Evolutionary conservation across 2,888 invertebrate genomes (phyloP).

Genomic region (Agriopis aurantiaria): DNA sequence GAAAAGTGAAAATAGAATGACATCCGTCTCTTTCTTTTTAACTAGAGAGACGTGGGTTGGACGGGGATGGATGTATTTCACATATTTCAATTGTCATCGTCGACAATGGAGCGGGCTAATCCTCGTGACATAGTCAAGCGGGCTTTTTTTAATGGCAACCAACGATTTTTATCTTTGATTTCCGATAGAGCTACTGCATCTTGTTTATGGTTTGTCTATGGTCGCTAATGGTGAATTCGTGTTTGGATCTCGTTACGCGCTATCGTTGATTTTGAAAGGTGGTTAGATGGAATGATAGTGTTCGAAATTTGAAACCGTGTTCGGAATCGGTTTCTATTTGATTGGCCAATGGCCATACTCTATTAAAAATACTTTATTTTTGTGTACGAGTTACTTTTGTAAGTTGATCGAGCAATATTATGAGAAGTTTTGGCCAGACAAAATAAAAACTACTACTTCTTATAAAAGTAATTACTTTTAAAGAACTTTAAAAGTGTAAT

Average conservation of each 20-base stretch:
- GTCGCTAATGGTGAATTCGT: constrained; percentile 78
- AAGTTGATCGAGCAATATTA: too few relatives aligned
- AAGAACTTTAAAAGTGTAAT: too few relatives aligned
- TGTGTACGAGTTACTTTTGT: background rate
- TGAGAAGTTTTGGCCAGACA: too few relatives aligned
- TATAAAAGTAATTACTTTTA: too few relatives aligned
- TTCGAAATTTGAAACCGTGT: constrained; percentile 55
- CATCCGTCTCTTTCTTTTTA: constrained; percentile 64
- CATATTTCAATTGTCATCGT: constrained; percentile 78
- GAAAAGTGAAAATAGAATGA: constrained; percentile 77
- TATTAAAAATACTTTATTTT: background rate
- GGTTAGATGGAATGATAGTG: constrained; percentile 56
- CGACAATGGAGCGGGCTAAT: constrained; percentile 81
- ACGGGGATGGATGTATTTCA: constrained; percentile 75
- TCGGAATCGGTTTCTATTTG: constrained; percentile 46
- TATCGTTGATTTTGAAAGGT: constrained; percentile 69
- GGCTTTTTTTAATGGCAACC: constrained; percentile 63
- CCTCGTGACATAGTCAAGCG: constrained; percentile 74
- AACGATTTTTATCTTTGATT: constrained; percentile 76
- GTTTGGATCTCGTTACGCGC: constrained; percentile 76
- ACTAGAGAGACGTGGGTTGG: constrained; percentile 49
- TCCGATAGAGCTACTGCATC: constrained; percentile 76
- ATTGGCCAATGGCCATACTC: constrained; percentile 39
- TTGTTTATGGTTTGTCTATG: constrained; percentile 67
- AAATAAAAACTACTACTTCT: too few relatives aligned